A percentile compares a stretch with the other conserved stretches of the same genome.
These are phyloP conservation scores for Napeogenes inachia DNA, from an alignment of 2,888 invertebrate genomes.

Conservation along the genomic window DNA sequence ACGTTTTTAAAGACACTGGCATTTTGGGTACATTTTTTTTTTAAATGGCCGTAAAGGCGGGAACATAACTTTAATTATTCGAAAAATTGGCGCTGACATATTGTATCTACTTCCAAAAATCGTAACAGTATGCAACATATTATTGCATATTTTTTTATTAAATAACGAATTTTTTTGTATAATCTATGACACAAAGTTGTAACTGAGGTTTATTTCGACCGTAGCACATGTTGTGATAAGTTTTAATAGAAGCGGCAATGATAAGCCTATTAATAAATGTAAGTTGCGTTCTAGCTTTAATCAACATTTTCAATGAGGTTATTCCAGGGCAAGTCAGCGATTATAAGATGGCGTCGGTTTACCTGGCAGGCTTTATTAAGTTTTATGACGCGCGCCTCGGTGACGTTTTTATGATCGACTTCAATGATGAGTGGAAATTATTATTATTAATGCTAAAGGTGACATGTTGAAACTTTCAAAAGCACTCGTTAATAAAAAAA, in stretches of 20 bases:
- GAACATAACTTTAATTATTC: too few species aligned
- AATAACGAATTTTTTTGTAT: conserved; percentile 8
- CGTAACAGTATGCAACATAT: too few species aligned
- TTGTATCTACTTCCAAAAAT: too few species aligned
- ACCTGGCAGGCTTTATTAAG: conserved; percentile 41
- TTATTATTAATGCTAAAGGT: conserved; percentile 24
- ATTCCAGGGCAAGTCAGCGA: conserved; percentile 45
- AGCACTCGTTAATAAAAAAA: neutral
- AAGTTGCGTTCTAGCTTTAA: conserved; percentile 56
- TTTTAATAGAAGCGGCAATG: conserved; percentile 60
- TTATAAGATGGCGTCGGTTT: conserved; percentile 41
- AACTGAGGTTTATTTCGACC: conserved; percentile 38
- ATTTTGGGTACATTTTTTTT: too few species aligned
- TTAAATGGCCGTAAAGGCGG: too few species aligned
- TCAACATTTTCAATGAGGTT: conserved; percentile 65
- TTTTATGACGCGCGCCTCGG: conserved; percentile 36
- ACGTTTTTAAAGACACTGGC: too few species aligned
- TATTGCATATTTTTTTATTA: neutral
- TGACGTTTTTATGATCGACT: conserved; percentile 25
- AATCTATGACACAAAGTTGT: conserved; percentile 41
- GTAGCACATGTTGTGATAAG: conserved; percentile 55
- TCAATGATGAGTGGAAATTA: conserved; percentile 28
- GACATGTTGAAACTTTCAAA: conserved; percentile 14
- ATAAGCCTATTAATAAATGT: conserved; percentile 60
- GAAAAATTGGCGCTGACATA: too few species aligned